These are phyloP conservation scores for Nomada lathburiana DNA, from an alignment of 2,888 invertebrate species.

Conservation along the genomic window DNA sequence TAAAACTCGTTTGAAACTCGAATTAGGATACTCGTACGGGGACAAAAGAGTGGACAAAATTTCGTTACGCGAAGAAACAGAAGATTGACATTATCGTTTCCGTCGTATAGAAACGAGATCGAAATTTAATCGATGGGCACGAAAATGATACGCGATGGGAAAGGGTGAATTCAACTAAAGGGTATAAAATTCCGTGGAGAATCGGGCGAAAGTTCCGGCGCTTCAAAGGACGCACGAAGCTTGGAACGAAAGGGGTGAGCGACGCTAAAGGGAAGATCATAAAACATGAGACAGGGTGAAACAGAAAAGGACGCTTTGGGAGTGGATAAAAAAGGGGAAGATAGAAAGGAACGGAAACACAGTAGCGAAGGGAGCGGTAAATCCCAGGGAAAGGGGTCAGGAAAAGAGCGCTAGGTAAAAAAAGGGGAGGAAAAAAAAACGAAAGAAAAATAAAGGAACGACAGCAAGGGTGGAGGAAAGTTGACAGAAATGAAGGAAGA, in stretches of 20 bases:
- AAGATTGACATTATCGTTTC: not conserved
- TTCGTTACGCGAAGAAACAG: not conserved
- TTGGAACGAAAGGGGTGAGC: conserved; percentile 6
- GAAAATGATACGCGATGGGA: not conserved
- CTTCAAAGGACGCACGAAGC: not conserved
- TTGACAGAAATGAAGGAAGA: conserved; percentile 44
- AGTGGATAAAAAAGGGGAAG: conserved; percentile 44
- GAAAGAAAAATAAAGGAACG: conserved; percentile 5
- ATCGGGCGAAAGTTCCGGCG: conserved; percentile 2
- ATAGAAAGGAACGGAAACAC: conserved; percentile 37
- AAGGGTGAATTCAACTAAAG: too few species aligned
- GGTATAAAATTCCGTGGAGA: too few species aligned
- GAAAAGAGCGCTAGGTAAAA: conserved; percentile 20
- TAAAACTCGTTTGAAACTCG: conserved; percentile 82
- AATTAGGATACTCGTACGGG: conserved; percentile 71
- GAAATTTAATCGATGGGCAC: not conserved
- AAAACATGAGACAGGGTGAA: conserved; percentile 17
- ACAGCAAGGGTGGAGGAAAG: conserved; percentile 3
- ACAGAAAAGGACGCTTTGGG: conserved; percentile 2
- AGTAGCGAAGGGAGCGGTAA: conserved; percentile 29
- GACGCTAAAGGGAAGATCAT: conserved; percentile 22
- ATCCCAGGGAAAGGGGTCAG: conserved; percentile 27
- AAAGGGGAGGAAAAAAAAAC: not conserved
- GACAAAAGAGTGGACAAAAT: not conserved
- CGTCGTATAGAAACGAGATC: not conserved